Evolutionary conservation across 1,140 invertebrate species (phyloP), one percentile per base, ranked within the genome.

Genomic region (Campoletis sonorensis): DNA sequence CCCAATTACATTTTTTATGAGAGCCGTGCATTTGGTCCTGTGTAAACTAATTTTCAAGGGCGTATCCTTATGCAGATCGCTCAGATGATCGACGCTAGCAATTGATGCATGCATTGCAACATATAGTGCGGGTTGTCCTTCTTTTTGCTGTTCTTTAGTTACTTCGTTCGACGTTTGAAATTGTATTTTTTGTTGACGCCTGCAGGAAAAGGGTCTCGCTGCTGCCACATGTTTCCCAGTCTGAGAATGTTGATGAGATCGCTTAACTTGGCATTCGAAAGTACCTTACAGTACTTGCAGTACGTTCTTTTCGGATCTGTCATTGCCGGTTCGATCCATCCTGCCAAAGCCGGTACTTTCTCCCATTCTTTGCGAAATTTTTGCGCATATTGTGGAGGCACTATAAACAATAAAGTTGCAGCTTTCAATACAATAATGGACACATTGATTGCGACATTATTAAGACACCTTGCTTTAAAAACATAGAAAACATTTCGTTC

Each of bases 11-110:
- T 81, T 83, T 54, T 82, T 84, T 0, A 86, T 81, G 0, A 83
- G 33, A 4, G n/a, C 49, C 33, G 40, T 79, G 58, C 83, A 84
- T 78, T 85, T 86, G 15, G 83, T 85, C 58, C 82, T 71, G 15
- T 81, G 80, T 15, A 86, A 40, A 58, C 78, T 79, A 1, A 84
- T 11, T 64, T 70, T 79, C 10, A 64, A 23, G 23, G 33, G 21
- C n/a, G 54, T 49, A 15, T 78, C 68, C 40, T 81, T 77, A 21
- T 78, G 61, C 77, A 76, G 73, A 51, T 81, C 33, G 21, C 72
- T 78, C 23, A 81, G 64, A 70, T 78, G 80, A 54, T 81, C 80
- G 21, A 77, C 27, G 16, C 51, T 68, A 13, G 58, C 11, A 13
- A 77, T 58, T n/a, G 73, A 78, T 3, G 73, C 54, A 33, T 81